phyloP scores from a whole-genome alignment of 2,113 vertebrate species.

The Xerus inauris region DNA sequence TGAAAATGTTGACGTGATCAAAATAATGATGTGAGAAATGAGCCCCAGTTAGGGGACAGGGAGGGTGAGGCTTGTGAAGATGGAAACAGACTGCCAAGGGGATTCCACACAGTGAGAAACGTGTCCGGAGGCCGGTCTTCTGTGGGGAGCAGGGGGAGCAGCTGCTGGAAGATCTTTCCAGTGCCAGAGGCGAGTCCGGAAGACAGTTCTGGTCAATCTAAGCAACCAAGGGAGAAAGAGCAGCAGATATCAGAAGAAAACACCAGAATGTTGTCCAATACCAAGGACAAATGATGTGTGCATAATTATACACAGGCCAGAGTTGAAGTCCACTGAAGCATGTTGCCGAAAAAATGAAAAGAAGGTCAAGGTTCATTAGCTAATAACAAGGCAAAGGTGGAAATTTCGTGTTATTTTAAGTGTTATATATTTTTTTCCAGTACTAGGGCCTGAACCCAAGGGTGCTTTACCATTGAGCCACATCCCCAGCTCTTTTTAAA shows the following conservation, averaged over 20 bases:
- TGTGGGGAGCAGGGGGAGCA: background rate
- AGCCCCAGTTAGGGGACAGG: too few species aligned
- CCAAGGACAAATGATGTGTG: fast-evolving
- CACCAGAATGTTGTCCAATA: fast-evolving
- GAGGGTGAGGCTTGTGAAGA: background rate
- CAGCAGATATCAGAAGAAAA: background rate
- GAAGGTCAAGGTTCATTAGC: background rate
- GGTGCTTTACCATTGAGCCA: too few species aligned
- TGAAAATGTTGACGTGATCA: fast-evolving
- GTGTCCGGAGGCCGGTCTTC: fast-evolving
- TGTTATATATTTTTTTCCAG: too few species aligned
- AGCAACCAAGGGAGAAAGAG: background rate
- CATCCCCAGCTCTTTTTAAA: too few species aligned
- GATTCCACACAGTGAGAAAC: fast-evolving
- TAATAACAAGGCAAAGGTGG: fast-evolving
- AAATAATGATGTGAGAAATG: fast-evolving
- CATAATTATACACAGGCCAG: background rate
- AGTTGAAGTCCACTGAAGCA: background rate
- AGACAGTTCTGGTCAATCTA: too few species aligned
- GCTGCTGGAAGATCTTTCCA: background rate
- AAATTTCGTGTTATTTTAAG: fast-evolving
- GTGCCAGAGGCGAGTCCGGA: background rate
- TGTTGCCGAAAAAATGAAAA: background rate
- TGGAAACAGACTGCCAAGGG: fast-evolving
- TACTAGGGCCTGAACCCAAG: too few species aligned